Evolutionary conservation across 1,140 invertebrate genomes (phyloP).

Genomic region (Pararge aegeria): DNA sequence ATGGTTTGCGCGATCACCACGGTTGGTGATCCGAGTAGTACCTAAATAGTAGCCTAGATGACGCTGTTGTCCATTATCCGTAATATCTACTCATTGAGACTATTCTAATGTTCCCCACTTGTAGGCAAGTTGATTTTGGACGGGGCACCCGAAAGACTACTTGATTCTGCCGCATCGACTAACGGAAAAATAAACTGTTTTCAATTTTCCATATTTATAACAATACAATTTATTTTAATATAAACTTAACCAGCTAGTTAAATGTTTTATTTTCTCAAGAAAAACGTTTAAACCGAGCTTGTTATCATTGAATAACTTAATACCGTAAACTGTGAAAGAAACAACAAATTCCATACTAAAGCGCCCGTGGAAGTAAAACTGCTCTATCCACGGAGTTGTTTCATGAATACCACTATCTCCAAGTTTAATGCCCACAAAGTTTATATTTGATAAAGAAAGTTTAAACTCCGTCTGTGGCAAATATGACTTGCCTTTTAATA

Average conservation of each 20-base stretch:
- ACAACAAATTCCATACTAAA: constrained; percentile 38
- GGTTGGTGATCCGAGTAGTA: too few species aligned
- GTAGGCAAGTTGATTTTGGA: too few species aligned
- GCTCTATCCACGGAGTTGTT: constrained; percentile 39
- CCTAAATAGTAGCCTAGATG: too few species aligned
- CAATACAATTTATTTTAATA: not conserved
- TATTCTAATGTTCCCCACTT: too few species aligned
- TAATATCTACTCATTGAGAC: too few species aligned
- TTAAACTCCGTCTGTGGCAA: constrained; percentile 35
- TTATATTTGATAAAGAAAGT: constrained; percentile 58
- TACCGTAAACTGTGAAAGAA: constrained; percentile 32
- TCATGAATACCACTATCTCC: constrained; percentile 43
- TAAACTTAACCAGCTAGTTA: not conserved
- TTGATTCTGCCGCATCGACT: too few species aligned
- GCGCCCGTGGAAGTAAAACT: constrained; percentile 40
- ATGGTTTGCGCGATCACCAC: too few species aligned
- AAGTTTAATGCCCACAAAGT: constrained; percentile 50
- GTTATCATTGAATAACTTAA: constrained; percentile 37
- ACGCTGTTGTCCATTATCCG: too few species aligned
- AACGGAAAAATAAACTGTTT: too few species aligned
- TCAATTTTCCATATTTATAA: too few species aligned
- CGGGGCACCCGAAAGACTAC: too few species aligned
- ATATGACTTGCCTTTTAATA: constrained; percentile 43
- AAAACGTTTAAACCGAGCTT: constrained; percentile 24
- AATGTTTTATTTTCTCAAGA: constrained; percentile 9